Percentiles rank a stretch among this genome's conserved stretches.
phyloP scores from a whole-genome alignment of 2,888 invertebrate genomes.

The Tenthredo mesomela region DNA sequence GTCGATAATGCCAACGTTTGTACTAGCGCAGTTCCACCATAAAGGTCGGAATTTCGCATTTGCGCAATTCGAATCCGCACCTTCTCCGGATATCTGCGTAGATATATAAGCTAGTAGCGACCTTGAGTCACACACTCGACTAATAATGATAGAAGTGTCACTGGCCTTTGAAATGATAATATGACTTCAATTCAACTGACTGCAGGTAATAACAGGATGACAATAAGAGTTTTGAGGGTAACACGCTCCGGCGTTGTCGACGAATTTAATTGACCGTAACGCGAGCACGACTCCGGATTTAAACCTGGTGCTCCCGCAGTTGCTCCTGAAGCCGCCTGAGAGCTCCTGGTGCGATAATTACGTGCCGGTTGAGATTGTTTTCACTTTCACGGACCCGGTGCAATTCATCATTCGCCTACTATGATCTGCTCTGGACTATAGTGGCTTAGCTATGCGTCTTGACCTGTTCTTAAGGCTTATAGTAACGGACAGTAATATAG shows the following conservation, averaged over 20 bases:
- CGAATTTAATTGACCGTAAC: conserved; percentile 46
- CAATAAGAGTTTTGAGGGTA: conserved; percentile 19
- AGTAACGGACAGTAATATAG: conserved; percentile 19
- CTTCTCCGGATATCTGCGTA: conserved; percentile 29
- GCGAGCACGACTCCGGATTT: conserved; percentile 30
- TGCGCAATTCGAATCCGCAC: conserved; percentile 22
- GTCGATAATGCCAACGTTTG: conserved; percentile 15
- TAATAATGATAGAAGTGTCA: conserved; percentile 16
- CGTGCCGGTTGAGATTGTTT: conserved; percentile 30
- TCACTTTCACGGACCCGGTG: conserved; percentile 41
- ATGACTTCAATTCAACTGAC: not conserved
- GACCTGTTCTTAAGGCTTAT: conserved; percentile 3
- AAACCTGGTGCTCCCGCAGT: conserved; percentile 25
- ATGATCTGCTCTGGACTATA: not conserved
- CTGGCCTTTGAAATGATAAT: not conserved
- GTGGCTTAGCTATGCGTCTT: conserved; percentile 13
- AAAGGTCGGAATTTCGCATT: conserved; percentile 40
- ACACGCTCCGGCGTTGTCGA: not conserved
- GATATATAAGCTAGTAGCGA: not conserved
- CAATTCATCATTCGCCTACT: conserved; percentile 33
- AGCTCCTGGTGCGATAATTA: conserved; percentile 28
- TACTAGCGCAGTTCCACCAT: not conserved
- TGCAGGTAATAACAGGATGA: not conserved
- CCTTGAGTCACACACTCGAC: conserved; percentile 17
- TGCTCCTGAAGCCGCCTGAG: not conserved